Base-by-base conservation (phyloP, 2,797 vertebrate species). In the Phoeniculus purpureus region DNA sequence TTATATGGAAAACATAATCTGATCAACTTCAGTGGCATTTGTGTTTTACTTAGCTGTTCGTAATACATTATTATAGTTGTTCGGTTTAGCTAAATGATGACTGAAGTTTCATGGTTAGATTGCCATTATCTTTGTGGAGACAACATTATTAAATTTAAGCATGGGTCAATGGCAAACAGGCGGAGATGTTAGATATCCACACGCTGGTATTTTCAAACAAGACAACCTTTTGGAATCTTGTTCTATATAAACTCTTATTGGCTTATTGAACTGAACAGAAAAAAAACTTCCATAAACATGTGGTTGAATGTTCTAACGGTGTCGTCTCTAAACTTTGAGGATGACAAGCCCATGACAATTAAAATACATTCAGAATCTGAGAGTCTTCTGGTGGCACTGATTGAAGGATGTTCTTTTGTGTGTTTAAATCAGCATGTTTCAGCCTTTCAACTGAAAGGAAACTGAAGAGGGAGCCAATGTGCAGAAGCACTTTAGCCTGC, bases 401-500 rank as follows among this genome's bases (percentile, higher is more conserved):
- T 68, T 66, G 27, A 67, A 60, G 13, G 31, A 59, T 29, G 8
- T 47, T 81, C 12, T 73, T 85, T 20, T 58, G 3, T 54, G 1
- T 43, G 14, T 81, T 61, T 26, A 68, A 71, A 21, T 85, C 6
- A 31, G 5, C 18, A 27, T 32, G n/a, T 43, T 43, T 43, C 43
- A 43, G 43, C 16, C 43, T 43, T 43, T 43, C 84, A 67, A 60
- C 14, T 10, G 60, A 64, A 70, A 43, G 58, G 64, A 67, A 58
- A 82, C 61, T 48, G 64, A 76, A 60, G 56, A 55, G 72, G 66
- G 61, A 82, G 32, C 23, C 82, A 4, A 94, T 95, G 85, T 83
- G 81, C 15, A 87, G 77, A 89, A 89, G 67, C 26, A 66, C 25
- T 94, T 92, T 25, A 23, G 71, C 90, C 77, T 85, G 56, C 9